Conservation (phyloP, 92 coral and sea anemone genomes). For the Anthopleura xanthogrammica region DNA sequence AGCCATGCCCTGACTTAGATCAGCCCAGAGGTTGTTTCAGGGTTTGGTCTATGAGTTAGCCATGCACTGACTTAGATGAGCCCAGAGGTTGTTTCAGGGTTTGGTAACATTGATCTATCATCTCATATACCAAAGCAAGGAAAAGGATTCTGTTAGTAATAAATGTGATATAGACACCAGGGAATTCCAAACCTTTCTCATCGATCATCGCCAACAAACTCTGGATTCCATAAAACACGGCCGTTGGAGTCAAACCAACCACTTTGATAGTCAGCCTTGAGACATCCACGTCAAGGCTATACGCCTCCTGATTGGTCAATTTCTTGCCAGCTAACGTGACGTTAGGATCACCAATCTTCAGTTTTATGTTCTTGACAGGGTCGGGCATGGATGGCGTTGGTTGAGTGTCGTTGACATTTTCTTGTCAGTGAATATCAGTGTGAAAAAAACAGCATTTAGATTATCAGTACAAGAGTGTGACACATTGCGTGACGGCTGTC, state of each 20-base stretch:
- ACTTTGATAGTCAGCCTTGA: constrained; percentile 41
- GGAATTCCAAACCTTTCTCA: constrained; percentile 18
- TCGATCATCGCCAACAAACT: constrained; percentile 63
- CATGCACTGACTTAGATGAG: too few species aligned
- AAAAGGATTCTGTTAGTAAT: too few species aligned
- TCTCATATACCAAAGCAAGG: too few species aligned
- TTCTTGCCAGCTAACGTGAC: constrained; percentile 27
- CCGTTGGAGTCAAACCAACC: constrained; percentile 53
- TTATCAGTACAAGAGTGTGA: too few species aligned
- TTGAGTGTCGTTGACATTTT: constrained; percentile 8
- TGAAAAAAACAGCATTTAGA: too few species aligned
- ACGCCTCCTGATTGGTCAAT: constrained; percentile 61
- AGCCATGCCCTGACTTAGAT: too few species aligned
- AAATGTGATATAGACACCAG: background rate
- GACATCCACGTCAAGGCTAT: constrained; percentile 48
- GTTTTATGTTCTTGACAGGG: constrained; percentile 16
- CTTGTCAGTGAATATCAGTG: background rate
- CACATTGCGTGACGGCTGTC: too few species aligned
- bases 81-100: too few species aligned
- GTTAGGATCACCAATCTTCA: constrained; percentile 22
- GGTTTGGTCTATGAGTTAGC: too few species aligned
- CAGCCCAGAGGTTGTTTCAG: too few species aligned
- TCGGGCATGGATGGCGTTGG: constrained; percentile 17
- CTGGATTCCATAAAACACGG: constrained; percentile 87
- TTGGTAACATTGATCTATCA: too few species aligned